Evolutionary conservation across 2,113 vertebrate species (phyloP).

Genomic region (Cathartes aura): DNA sequence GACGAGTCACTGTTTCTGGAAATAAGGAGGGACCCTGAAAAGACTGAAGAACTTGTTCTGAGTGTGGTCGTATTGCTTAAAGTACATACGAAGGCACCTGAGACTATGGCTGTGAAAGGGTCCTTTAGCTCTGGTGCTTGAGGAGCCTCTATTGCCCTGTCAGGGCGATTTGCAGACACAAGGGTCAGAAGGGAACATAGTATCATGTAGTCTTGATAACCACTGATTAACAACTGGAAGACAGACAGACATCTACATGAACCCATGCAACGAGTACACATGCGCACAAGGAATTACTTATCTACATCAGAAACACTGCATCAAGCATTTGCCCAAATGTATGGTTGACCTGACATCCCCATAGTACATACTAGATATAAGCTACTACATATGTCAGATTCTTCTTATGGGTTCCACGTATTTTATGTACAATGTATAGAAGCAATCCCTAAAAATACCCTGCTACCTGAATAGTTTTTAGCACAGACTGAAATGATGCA

Average conservation of each 20-base stretch:
- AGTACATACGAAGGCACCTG: not conserved
- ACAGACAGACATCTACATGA: not conserved
- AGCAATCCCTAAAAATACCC: not conserved
- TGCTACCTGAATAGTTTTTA: not conserved
- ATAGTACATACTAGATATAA: not conserved
- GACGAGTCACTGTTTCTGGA: not conserved
- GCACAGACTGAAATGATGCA: not conserved
- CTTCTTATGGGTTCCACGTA: not conserved
- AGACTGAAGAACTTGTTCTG: not conserved
- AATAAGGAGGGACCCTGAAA: not conserved
- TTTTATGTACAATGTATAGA: not conserved
- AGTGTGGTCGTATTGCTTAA: not conserved
- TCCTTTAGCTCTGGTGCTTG: not conserved
- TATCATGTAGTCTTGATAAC: not conserved
- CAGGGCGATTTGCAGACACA: not conserved
- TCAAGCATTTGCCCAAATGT: not conserved
- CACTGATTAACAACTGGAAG: not conserved
- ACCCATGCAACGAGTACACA: not conserved
- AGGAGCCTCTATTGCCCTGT: not conserved
- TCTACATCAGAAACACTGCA: not conserved
- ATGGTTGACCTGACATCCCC: not conserved
- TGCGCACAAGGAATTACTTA: not conserved
- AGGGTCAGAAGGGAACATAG: not conserved
- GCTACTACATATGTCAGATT: not conserved
- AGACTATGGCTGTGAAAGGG: not conserved